These are phyloP conservation scores for Trissoscelio sp. DNA, from an alignment of 2,888 invertebrate genomes.

Conservation along the genomic window DNA sequence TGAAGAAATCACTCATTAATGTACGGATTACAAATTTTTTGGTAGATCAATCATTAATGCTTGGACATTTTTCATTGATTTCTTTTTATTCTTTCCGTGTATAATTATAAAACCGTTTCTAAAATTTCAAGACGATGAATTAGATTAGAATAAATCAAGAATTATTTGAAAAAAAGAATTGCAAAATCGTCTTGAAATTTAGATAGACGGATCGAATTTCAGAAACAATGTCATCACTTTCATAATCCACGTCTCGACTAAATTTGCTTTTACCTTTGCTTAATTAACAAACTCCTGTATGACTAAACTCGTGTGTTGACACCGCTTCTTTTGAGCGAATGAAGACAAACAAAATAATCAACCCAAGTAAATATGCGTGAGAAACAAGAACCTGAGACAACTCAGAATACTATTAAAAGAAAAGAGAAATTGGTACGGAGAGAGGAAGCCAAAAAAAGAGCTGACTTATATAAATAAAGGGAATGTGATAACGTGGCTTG, in stretches of 20 bases:
- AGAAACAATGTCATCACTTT: conserved; percentile 9
- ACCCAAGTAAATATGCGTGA: conserved; percentile 8
- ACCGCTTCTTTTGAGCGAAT: conserved; percentile 7
- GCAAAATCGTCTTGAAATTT: not conserved
- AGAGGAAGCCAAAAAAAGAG: not conserved
- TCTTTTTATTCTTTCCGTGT: no score
- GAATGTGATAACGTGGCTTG: conserved; percentile 20
- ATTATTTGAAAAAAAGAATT: not conserved
- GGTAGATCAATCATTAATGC: no score
- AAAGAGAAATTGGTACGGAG: not conserved
- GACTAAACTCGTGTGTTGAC: conserved; percentile 14
- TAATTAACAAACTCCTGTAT: not conserved
- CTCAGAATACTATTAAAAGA: not conserved
- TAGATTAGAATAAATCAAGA: no score
- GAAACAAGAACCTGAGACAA: not conserved
- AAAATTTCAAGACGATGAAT: no score
- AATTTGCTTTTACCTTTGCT: conserved; percentile 14
- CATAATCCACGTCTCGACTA: conserved; percentile 7
- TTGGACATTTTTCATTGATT: no score
- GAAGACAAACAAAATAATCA: conserved; percentile 8
- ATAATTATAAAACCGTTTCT: no score
- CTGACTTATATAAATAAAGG: conserved; percentile 8
- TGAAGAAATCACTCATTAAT: no score
- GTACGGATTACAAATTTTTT: no score
- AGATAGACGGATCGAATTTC: not conserved